A percentile compares a stretch with the other conserved stretches of the same genome.
Evolutionary conservation across 2,113 vertebrate species (phyloP).

Genomic region (Balaenoptera acutorostrata): DNA sequence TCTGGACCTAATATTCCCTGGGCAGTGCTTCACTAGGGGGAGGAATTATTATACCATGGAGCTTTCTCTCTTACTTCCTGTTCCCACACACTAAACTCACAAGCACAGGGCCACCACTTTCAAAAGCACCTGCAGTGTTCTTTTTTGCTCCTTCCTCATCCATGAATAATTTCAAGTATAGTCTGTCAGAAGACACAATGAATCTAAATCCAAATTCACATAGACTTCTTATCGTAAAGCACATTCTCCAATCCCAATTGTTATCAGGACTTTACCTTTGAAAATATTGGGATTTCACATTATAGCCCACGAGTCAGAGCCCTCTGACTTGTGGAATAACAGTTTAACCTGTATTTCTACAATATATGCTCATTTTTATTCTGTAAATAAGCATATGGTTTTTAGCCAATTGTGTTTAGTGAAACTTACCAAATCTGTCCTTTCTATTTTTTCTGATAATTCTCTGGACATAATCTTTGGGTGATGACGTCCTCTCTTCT

Average conservation of each 20-base stretch:
- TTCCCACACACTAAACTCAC: not conserved
- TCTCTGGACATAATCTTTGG: not conserved
- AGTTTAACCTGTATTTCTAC: not conserved
- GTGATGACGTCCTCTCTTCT: not conserved
- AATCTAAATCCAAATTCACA: not conserved
- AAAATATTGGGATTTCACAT: not conserved
- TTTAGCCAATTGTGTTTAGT: not conserved
- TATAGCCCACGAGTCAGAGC: not conserved
- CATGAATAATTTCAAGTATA: not conserved
- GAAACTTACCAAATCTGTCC: not conserved
- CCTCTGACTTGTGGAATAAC: not conserved
- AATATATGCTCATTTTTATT: not conserved
- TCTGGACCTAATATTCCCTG: not conserved
- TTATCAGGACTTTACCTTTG: not conserved
- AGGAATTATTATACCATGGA: not conserved
- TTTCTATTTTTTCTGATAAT: not conserved
- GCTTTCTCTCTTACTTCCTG: not conserved
- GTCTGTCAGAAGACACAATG: not conserved
- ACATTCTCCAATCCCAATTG: not conserved
- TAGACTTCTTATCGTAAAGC: not conserved
- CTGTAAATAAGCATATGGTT: not conserved
- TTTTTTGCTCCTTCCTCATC: not conserved
- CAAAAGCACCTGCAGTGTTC: not conserved
- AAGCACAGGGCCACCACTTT: too few species aligned
- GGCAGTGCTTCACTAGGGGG: not conserved